Percentiles rank a stretch among this genome's conserved stretches.
phyloP scores from a whole-genome alignment of 2,888 invertebrate genomes.

The Cosmia pyralina region DNA sequence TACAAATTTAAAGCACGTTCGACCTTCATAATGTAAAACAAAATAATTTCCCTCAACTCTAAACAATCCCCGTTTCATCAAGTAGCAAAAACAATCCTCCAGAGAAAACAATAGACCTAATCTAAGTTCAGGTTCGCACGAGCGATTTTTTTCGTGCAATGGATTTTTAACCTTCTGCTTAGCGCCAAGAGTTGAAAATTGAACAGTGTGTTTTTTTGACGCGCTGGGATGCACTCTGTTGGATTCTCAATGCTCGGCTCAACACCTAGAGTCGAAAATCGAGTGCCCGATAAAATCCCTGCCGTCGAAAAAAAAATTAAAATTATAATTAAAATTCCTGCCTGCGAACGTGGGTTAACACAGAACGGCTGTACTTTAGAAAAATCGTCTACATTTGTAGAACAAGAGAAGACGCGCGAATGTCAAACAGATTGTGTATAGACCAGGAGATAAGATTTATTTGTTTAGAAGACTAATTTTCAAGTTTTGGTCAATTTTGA shows the following conservation, averaged over 20 bases:
- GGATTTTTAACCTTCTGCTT: too few relatives aligned
- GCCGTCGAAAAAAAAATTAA: too few relatives aligned
- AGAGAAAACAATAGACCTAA: conserved; percentile 27
- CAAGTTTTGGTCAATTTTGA: not conserved
- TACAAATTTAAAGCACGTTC: too few relatives aligned
- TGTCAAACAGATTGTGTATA: conserved; percentile 8
- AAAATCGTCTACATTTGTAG: conserved; percentile 30
- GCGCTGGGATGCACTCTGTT: too few relatives aligned
- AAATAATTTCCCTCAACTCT: not conserved
- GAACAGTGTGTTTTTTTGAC: too few relatives aligned
- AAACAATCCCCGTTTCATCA: conserved; percentile 6
- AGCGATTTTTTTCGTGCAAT: too few relatives aligned
- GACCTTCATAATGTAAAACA: not conserved
- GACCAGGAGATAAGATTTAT: not conserved
- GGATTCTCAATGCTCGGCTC: too few relatives aligned
- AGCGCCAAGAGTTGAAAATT: too few relatives aligned
- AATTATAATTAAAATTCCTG: too few relatives aligned
- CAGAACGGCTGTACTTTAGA: conserved; percentile 7
- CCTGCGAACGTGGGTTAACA: too few relatives aligned
- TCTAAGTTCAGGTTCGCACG: not conserved
- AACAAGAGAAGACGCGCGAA: conserved; percentile 10
- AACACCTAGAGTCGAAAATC: too few relatives aligned
- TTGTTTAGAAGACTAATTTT: not conserved
- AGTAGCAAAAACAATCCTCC: conserved; percentile 3
- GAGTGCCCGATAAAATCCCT: too few relatives aligned